Evolutionary conservation across 2,888 invertebrate species (phyloP).

Genomic region (Diarsia mendica): DNA sequence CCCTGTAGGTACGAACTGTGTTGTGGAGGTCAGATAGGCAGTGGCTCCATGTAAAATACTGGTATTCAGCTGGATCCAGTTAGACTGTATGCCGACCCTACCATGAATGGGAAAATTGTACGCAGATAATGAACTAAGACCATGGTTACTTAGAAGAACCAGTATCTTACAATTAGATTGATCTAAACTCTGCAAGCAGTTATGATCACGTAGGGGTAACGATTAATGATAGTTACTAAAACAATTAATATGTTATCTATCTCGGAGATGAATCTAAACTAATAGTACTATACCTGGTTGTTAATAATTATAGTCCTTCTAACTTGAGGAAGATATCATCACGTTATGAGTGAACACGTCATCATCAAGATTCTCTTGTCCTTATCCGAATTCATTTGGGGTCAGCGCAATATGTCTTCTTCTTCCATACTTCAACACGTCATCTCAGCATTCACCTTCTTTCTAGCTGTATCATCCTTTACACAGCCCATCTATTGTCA

Average conservation of each 20-base stretch:
- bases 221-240: not conserved
- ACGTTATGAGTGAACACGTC: not conserved
- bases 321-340: not conserved
- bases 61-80: not conserved
- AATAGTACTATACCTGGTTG: not conserved
- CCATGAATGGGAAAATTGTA: too few relatives aligned
- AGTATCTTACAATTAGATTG: not conserved
- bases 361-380: too few relatives aligned
- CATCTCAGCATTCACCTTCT: too few relatives aligned
- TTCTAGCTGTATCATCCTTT: too few relatives aligned
- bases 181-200: not conserved
- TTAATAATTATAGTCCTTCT: not conserved
- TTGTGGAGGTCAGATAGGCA: not conserved
- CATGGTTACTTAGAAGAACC: not conserved
- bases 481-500: too few relatives aligned
- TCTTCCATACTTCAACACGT: too few relatives aligned
- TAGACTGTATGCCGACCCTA: not conserved
- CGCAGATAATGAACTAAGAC: not conserved
- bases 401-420: too few relatives aligned
- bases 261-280: not conserved
- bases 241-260: not conserved
- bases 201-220: not conserved
- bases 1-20: too few relatives aligned
- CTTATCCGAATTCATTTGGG: too few relatives aligned
- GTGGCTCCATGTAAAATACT: not conserved